A percentile compares a stretch with the other conserved stretches of the same genome.
phyloP scores from a whole-genome alignment of 2,113 vertebrate species.

The Dasyornis broadbenti region DNA sequence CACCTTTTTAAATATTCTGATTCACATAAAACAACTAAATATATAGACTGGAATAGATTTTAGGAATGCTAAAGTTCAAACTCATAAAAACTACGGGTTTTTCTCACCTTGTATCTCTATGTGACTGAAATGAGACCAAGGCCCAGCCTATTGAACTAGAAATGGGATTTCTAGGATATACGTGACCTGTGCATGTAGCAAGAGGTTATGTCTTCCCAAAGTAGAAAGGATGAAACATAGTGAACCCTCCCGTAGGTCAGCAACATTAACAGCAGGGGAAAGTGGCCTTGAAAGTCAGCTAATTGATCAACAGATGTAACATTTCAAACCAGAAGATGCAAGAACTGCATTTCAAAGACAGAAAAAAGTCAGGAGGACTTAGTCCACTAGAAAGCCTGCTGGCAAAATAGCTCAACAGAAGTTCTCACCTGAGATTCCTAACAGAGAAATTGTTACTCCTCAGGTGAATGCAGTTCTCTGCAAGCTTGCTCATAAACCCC shows the following conservation, averaged over 20 bases:
- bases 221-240: neutral
- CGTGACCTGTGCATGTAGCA: rapidly evolving
- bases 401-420: neutral
- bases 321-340: neutral
- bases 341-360: neutral
- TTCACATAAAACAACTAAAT: neutral
- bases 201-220: neutral
- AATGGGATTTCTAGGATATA: neutral
- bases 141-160: neutral
- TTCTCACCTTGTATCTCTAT: neutral
- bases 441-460: neutral
- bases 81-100: neutral
- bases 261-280: neutral
- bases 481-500: neutral
- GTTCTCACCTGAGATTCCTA: neutral
- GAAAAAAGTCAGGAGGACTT: neutral
- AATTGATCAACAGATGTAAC: neutral
- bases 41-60: neutral
- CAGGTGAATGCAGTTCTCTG: neutral
- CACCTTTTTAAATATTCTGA: neutral
- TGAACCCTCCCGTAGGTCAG: neutral
- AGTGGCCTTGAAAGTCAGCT: neutral
- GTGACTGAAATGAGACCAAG: neutral
- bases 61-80: neutral
- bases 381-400: neutral